Evolutionary conservation across 2,797 vertebrate species (phyloP).

Genomic region (Tragopan temminckii): DNA sequence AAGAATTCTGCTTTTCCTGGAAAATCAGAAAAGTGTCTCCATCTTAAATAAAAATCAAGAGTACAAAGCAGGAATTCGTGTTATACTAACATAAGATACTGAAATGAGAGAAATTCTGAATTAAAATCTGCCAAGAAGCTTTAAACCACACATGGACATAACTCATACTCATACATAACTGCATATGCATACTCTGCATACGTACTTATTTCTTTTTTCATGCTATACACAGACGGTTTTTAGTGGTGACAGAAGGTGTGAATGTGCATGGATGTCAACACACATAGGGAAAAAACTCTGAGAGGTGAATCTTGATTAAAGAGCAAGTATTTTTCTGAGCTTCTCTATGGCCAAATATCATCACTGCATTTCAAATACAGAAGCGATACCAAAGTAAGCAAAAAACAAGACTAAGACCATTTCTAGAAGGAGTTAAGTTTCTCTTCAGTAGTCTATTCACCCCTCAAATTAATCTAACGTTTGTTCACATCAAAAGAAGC

Average conservation of each 20-base stretch:
- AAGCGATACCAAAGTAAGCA: neutral
- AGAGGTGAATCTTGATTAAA: neutral
- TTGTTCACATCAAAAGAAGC: neutral
- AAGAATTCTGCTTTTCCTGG: neutral
- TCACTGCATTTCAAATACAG: neutral
- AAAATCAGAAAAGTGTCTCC: neutral
- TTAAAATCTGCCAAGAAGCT: neutral
- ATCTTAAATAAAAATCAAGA: neutral
- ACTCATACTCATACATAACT: too few relatives aligned
- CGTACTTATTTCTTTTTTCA: neutral
- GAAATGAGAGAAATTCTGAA: neutral
- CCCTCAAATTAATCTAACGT: neutral
- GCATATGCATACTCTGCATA: fast-evolving
- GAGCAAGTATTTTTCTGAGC: neutral
- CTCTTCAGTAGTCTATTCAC: neutral
- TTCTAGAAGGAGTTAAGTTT: neutral
- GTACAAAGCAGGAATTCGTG: neutral
- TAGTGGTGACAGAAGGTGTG: fast-evolving
- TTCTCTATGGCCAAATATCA: neutral
- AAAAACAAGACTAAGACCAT: neutral
- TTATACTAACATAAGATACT: neutral
- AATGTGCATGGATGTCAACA: neutral
- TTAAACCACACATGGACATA: neutral
- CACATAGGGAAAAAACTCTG: fast-evolving
- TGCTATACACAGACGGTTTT: neutral